A percentile compares a stretch with the other conserved stretches of the same genome.
Evolutionary conservation across 2,113 vertebrate species (phyloP).

Genomic region (Nesogale talazaci): DNA sequence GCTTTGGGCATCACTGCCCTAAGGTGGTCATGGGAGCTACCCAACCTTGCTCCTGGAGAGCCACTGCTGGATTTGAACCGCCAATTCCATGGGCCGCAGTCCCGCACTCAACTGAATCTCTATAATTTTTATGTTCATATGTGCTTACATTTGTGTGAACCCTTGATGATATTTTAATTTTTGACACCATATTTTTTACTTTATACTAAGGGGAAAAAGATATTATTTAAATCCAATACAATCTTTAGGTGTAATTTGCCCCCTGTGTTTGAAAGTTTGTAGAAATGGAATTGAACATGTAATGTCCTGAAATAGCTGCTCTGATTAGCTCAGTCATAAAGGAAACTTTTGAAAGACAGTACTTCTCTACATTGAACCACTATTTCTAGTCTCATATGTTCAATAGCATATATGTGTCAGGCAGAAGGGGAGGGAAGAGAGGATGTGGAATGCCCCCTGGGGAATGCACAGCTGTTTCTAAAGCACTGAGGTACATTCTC

Average conservation of each 20-base stretch:
- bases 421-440: neutral
- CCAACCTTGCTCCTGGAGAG: too few species aligned
- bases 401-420: conserved; percentile 1
- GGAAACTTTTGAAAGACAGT: neutral
- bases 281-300: neutral
- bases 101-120: too few species aligned
- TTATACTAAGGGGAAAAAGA: conserved; percentile 29
- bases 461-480: conserved; percentile 8
- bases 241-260: neutral
- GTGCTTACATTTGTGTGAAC: neutral
- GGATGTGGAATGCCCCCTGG: neutral
- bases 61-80: too few species aligned
- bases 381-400: neutral
- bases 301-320: neutral
- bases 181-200: neutral
- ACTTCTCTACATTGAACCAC: neutral
- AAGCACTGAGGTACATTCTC: neutral
- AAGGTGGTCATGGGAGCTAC: too few species aligned
- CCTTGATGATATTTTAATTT: neutral
- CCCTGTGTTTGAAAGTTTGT: neutral
- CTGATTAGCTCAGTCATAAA: neutral
- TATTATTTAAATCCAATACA: neutral
- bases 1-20: too few species aligned
- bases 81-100: too few species aligned
- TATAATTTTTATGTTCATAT: neutral